A percentile compares a stretch with the other conserved stretches of the same genome.
Conservation (phyloP, 2,888 invertebrate genomes). For the Coelinius sp. region DNA sequence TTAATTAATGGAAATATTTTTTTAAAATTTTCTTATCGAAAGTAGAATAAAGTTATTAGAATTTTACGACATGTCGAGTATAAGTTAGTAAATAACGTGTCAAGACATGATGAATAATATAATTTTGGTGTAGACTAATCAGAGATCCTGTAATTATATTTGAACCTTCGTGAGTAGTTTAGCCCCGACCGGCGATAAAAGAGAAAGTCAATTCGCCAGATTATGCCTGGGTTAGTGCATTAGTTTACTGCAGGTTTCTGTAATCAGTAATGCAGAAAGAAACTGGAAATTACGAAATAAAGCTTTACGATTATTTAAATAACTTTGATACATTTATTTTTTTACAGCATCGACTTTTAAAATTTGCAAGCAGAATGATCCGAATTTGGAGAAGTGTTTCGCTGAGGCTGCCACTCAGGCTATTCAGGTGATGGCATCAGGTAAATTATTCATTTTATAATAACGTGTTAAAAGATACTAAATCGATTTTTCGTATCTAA, state of each 20-base stretch:
- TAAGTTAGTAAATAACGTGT: too few relatives aligned
- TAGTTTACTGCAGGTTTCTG: too few relatives aligned
- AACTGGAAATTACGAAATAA: not conserved
- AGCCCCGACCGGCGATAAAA: conserved; percentile 39
- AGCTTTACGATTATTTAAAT: not conserved
- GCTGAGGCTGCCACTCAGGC: conserved; percentile 74
- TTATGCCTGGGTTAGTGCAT: too few relatives aligned
- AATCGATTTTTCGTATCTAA: too few relatives aligned
- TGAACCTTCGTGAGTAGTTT: not conserved
- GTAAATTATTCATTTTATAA: conserved; percentile 70
- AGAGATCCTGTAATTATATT: not conserved
- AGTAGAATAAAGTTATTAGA: not conserved
- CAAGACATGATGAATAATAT: too few relatives aligned
- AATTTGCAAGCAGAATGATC: conserved; percentile 74
- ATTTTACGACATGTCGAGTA: not conserved
- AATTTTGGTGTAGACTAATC: conserved; percentile 2
- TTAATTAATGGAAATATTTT: too few relatives aligned
- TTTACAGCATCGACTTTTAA: conserved; percentile 74
- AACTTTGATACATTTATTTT: not conserved
- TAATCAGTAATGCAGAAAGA: too few relatives aligned
- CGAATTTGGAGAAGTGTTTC: conserved; percentile 74
- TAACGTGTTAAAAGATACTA: too few relatives aligned
- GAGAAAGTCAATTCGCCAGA: conserved; percentile 57
- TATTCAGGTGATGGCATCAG: conserved; percentile 73
- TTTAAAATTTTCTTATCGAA: not conserved